These are phyloP conservation scores for Buphagus erythrorhynchus DNA, from an alignment of 2,797 vertebrate species.

Conservation along the genomic window DNA sequence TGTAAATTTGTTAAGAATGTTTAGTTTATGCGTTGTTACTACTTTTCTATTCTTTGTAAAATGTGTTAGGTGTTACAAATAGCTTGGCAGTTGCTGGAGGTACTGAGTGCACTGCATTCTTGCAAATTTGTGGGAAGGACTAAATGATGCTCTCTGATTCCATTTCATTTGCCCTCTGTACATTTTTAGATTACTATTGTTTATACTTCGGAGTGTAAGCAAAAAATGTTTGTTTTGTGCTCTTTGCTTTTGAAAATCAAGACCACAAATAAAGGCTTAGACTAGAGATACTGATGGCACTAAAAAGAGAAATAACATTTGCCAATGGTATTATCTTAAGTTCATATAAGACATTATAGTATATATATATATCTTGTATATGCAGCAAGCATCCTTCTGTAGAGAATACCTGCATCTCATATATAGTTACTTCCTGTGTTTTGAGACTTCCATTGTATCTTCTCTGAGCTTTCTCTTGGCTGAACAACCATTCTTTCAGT, in stretches of 20 bases:
- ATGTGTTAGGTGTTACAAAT: background rate
- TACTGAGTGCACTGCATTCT: background rate
- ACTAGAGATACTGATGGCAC: background rate
- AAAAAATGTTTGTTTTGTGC: background rate
- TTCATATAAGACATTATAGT: background rate
- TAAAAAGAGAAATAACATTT: background rate
- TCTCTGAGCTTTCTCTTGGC: background rate
- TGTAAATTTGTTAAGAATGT: background rate
- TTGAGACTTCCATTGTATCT: background rate
- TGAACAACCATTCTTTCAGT: background rate
- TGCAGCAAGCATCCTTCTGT: background rate
- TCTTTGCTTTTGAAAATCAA: background rate
- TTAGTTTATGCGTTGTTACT: background rate
- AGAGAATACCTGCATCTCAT: background rate
- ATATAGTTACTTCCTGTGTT: background rate
- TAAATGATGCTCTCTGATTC: background rate
- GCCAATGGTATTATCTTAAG: background rate
- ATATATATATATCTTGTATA: background rate
- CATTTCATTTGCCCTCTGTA: background rate
- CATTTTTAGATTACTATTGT: background rate
- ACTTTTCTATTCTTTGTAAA: background rate
- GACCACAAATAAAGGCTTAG: background rate
- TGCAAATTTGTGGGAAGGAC: background rate
- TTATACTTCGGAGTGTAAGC: background rate
- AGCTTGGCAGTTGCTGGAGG: background rate